phyloP scores from a whole-genome alignment of 1,140 invertebrate genomes.

The Drosophila prosaltans region DNA sequence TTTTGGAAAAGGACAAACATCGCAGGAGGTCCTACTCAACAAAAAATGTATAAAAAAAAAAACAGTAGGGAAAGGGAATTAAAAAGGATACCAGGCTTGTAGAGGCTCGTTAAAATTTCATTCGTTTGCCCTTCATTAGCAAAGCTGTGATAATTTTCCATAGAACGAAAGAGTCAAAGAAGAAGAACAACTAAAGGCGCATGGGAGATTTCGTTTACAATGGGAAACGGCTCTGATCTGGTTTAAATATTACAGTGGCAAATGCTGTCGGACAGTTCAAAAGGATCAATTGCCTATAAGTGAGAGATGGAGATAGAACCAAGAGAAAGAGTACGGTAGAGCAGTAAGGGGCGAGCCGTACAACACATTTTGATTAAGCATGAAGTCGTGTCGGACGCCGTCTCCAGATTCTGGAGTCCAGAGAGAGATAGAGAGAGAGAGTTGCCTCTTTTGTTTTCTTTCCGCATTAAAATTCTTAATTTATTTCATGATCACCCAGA shows the following conservation, averaged over 20 bases:
- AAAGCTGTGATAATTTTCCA: constrained; percentile 70
- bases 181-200: neutral
- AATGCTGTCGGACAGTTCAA: constrained; percentile 62
- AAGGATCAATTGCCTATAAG: constrained; percentile 43
- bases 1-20: constrained; percentile 57
- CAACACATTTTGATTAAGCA: constrained; percentile 79
- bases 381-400: constrained; percentile 68
- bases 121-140: constrained; percentile 77
- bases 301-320: neutral
- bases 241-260: constrained; percentile 79
- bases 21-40: constrained; percentile 59
- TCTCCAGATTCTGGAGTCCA: constrained; percentile 17
- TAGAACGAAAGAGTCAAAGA: constrained; percentile 42
- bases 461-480: constrained; percentile 78
- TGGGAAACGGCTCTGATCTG: constrained; percentile 49
- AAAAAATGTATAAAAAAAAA: neutral
- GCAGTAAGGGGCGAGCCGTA: constrained; percentile 42
- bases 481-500: constrained; percentile 56
- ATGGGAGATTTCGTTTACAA: constrained; percentile 26
- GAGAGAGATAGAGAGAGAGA: constrained; percentile 7
- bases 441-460: constrained; percentile 57
- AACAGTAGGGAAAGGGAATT: neutral
- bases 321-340: too few relatives aligned
- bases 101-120: constrained; percentile 77
- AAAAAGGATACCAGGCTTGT: constrained; percentile 23